Percentiles rank a stretch among this genome's conserved stretches.
These are phyloP conservation scores for Sminthurides aquaticus DNA, from an alignment of 2,888 invertebrate species.

Conservation along the genomic window DNA sequence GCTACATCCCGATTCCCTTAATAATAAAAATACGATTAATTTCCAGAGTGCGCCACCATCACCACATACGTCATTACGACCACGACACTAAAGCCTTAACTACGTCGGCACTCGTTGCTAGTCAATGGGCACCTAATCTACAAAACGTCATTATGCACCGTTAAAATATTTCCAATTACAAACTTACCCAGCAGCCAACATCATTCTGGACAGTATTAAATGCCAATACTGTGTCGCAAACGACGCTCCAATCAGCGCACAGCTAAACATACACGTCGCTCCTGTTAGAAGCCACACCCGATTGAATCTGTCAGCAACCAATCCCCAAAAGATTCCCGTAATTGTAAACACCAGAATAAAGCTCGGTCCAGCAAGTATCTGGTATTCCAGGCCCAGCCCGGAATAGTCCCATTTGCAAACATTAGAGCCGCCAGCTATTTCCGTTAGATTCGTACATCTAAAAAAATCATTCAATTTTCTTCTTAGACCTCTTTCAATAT, in stretches of 20 bases:
- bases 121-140: too few species aligned
- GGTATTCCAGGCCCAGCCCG: slow-evolving; percentile 84
- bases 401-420: slow-evolving; percentile 91
- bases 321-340: slow-evolving; percentile 74
- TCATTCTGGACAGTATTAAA: slow-evolving; percentile 72
- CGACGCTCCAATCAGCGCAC: slow-evolving; percentile 79
- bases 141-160: too few species aligned
- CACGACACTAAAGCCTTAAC: too few species aligned
- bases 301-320: slow-evolving; percentile 65
- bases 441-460: slow-evolving; percentile 27
- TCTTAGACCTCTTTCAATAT: neutral
- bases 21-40: slow-evolving; percentile 27
- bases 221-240: slow-evolving; percentile 83
- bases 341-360: slow-evolving; percentile 87
- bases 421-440: slow-evolving; percentile 51
- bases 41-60: too few species aligned
- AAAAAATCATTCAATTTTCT: slow-evolving; percentile 20
- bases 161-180: too few species aligned
- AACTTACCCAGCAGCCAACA: slow-evolving; percentile 71
- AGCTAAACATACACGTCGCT: slow-evolving; percentile 71
- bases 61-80: too few species aligned
- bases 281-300: slow-evolving; percentile 63
- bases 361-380: slow-evolving; percentile 83
- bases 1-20: slow-evolving; percentile 76
- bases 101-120: too few species aligned